Evolutionary conservation across 2,113 vertebrate genomes (phyloP).

Genomic region (Peromyscus leucopus): DNA sequence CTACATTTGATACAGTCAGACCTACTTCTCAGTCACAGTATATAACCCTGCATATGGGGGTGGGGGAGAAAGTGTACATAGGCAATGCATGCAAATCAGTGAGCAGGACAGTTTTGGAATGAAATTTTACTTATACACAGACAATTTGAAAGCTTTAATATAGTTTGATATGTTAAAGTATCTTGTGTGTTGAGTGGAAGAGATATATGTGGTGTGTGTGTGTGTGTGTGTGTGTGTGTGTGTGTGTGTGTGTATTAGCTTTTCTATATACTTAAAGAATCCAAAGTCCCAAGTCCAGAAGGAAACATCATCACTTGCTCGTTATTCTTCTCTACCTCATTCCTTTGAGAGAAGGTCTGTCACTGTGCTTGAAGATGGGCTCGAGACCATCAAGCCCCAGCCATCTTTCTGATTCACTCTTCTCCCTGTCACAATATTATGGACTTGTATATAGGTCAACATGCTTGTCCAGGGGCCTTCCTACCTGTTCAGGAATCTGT

Average conservation of each 20-base stretch:
- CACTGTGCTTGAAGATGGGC: not conserved
- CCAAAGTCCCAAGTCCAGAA: not conserved
- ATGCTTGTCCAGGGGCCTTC: not conserved
- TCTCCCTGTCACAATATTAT: not conserved
- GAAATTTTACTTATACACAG: not conserved
- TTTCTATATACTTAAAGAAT: not conserved
- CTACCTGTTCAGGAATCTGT: not conserved
- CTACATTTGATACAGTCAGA: not conserved
- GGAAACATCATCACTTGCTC: not conserved
- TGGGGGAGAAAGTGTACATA: not conserved
- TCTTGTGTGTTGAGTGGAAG: not conserved
- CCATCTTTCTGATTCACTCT: not conserved
- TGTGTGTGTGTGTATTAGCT: not conserved
- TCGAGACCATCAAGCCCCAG: not conserved
- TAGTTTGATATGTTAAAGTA: not conserved
- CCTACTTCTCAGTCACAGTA: not conserved
- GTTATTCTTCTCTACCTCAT: too few species aligned
- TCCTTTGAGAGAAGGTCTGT: not conserved
- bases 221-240: not conserved
- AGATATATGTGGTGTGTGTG: not conserved
- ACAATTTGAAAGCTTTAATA: not conserved
- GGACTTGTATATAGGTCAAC: not conserved
- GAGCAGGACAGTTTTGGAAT: not conserved
- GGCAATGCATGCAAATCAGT: not conserved
- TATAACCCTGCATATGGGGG: not conserved